Conservation (phyloP, 2,797 vertebrate species). For the Ficedula albicollis region DNA sequence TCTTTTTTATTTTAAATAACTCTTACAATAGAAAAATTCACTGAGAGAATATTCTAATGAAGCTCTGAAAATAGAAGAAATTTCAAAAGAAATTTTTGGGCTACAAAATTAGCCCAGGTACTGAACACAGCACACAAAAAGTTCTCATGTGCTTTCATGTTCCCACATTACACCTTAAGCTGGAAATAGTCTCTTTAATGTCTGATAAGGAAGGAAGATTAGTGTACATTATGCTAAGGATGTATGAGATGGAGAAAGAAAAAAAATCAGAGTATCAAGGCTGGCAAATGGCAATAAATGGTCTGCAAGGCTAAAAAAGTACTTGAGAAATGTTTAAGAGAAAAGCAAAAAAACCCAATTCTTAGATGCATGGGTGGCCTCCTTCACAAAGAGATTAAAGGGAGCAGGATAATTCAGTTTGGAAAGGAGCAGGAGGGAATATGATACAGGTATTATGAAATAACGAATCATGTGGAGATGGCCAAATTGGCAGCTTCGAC, state of each 20-base stretch:
- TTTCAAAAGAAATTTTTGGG: background rate
- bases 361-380: constrained; percentile 54
- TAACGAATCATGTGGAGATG: constrained; percentile 52
- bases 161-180: background rate
- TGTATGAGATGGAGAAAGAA: background rate
- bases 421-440: constrained; percentile 46
- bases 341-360: background rate
- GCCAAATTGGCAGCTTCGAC: constrained; percentile 55
- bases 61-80: background rate
- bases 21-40: background rate
- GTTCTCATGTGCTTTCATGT: background rate
- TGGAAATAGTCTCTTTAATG: background rate
- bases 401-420: constrained; percentile 35
- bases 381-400: constrained; percentile 57
- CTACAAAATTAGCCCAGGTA: background rate
- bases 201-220: background rate
- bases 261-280: background rate
- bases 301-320: background rate
- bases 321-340: background rate
- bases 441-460: constrained; percentile 67
- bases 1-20: background rate
- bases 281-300: constrained; percentile 18
- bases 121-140: background rate
- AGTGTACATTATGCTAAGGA: background rate
- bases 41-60: background rate